Evolutionary conservation across 2,797 vertebrate genomes (phyloP).

Genomic region (Ambastaia sidthimunki): DNA sequence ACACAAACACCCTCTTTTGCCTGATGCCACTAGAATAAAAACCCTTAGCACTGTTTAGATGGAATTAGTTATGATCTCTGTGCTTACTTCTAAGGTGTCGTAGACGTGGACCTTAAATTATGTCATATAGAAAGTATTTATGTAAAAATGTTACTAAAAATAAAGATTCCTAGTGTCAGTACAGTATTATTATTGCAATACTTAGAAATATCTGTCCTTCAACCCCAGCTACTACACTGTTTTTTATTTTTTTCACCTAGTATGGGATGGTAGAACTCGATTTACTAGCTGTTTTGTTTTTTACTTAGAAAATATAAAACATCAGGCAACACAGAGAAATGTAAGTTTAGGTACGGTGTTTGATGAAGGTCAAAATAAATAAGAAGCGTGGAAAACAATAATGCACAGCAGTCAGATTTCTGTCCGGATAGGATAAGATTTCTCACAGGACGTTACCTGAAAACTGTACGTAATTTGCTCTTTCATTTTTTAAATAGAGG

Average conservation of each 20-base stretch:
- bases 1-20: not conserved
- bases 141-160: too few relatives aligned
- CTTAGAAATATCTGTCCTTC: too few relatives aligned
- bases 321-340: not conserved
- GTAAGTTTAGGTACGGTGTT: conserved; percentile 5
- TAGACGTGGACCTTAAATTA: not conserved
- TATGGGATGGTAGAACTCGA: too few relatives aligned
- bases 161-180: too few relatives aligned
- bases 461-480: not conserved
- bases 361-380: not conserved
- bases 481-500: not conserved
- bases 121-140: too few relatives aligned
- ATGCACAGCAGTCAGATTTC: not conserved
- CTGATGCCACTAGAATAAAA: conserved; percentile 3
- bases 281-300: too few relatives aligned
- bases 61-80: not conserved
- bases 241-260: too few relatives aligned
- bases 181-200: too few relatives aligned
- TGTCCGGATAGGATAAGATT: not conserved
- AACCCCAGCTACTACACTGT: too few relatives aligned
- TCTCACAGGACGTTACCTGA: not conserved
- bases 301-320: too few relatives aligned
- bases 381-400: not conserved
- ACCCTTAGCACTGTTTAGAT: not conserved
- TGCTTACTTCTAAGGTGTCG: not conserved